These are phyloP conservation scores for Serripes groenlandicus DNA, from an alignment of 2,888 invertebrate genomes.

Conservation along the genomic window DNA sequence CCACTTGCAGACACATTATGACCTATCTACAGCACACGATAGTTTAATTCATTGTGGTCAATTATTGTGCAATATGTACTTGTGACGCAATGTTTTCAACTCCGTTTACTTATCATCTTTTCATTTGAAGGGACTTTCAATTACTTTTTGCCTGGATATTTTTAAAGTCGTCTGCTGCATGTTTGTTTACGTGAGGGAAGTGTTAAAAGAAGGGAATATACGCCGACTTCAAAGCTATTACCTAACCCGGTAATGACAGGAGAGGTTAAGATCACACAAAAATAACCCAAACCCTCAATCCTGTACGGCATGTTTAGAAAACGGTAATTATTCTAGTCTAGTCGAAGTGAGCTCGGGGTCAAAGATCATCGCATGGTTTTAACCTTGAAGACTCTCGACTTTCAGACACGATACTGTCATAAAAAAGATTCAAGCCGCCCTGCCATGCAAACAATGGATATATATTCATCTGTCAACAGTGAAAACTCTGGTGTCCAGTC, in stretches of 20 bases:
- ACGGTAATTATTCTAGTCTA: slow-evolving; percentile 44
- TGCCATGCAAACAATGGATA: too few relatives aligned
- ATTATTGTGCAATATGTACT: too few relatives aligned
- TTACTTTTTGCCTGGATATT: too few relatives aligned
- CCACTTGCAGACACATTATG: too few relatives aligned
- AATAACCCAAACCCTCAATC: slow-evolving; percentile 33
- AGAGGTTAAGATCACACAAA: slow-evolving; percentile 48
- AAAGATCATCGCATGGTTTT: slow-evolving; percentile 19
- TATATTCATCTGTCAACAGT: too few relatives aligned
- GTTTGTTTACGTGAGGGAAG: slow-evolving; percentile 8
- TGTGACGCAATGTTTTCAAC: too few relatives aligned
- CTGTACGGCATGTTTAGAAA: slow-evolving; percentile 38
- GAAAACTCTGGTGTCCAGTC: too few relatives aligned
- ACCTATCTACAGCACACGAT: too few relatives aligned
- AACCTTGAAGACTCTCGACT: not conserved
- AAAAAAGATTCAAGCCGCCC: too few relatives aligned
- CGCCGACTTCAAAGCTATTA: slow-evolving; percentile 55
- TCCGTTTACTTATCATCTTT: too few relatives aligned
- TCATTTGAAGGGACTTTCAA: too few relatives aligned
- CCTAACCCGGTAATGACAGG: slow-evolving; percentile 53
- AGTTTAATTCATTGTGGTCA: too few relatives aligned
- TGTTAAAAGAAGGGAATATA: slow-evolving; percentile 34
- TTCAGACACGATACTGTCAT: slow-evolving; percentile 16
- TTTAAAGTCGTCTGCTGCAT: not conserved
- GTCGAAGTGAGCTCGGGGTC: slow-evolving; percentile 27